Percentiles rank a stretch among this genome's conserved stretches.
Conservation (phyloP, 2,888 invertebrate species). For the Lasioglossum marginatum region DNA sequence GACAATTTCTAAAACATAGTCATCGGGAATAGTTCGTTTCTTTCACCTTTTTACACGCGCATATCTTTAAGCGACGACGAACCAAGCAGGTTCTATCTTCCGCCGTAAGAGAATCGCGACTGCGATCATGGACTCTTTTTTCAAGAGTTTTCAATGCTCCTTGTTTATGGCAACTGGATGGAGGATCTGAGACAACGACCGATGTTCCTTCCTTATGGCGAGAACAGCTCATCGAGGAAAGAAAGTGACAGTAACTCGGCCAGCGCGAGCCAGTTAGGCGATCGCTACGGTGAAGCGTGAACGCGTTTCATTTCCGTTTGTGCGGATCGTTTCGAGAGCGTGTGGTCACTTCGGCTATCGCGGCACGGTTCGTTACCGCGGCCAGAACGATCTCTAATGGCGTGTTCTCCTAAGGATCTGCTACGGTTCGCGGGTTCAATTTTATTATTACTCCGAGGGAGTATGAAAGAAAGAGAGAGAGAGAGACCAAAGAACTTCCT, state of each 20-base stretch:
- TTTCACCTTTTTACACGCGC: slow-evolving; percentile 34
- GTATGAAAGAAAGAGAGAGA: background rate
- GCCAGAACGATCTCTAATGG: slow-evolving; percentile 48
- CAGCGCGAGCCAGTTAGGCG: slow-evolving; percentile 19
- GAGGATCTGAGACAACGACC: slow-evolving; percentile 9
- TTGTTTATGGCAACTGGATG: background rate
- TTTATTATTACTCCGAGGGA: slow-evolving; percentile 16
- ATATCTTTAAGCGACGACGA: background rate
- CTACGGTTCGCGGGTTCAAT: slow-evolving; percentile 25
- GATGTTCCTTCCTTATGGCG: slow-evolving; percentile 17
- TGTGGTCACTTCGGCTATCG: slow-evolving; percentile 47
- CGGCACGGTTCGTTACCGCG: slow-evolving; percentile 50
- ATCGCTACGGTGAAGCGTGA: slow-evolving; percentile 37
- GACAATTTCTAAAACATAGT: slow-evolving; percentile 25
- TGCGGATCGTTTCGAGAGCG: slow-evolving; percentile 32
- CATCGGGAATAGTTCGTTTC: slow-evolving; percentile 25
- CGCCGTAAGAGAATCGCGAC: slow-evolving; percentile 1
- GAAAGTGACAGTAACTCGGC: slow-evolving; percentile 25
- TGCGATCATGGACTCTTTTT: background rate
- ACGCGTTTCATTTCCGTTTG: slow-evolving; percentile 36
- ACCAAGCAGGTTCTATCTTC: background rate
- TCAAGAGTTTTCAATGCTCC: background rate
- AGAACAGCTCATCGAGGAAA: background rate
- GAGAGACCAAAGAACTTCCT: slow-evolving; percentile 29
- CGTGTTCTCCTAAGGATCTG: slow-evolving; percentile 28